A percentile compares a stretch with the other conserved stretches of the same genome.
phyloP scores from a whole-genome alignment of 2,797 vertebrate genomes.

The Oreonectes daqikongensis region DNA sequence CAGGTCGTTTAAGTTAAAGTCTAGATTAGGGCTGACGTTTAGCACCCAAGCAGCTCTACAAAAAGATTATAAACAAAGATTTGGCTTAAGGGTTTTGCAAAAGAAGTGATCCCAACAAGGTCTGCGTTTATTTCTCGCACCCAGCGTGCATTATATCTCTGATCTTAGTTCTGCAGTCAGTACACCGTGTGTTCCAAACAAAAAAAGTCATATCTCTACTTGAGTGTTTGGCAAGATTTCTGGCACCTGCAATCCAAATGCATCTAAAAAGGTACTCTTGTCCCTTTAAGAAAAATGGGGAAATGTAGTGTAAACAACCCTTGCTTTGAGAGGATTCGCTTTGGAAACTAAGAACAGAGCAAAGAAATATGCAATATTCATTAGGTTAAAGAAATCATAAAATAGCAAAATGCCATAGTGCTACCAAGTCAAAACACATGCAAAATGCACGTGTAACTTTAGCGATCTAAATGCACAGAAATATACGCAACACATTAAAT shows the following conservation, averaged over 20 bases:
- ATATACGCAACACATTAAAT: background rate
- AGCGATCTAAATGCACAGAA: background rate
- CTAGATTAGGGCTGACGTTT: background rate
- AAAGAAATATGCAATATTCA: background rate
- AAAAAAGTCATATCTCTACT: background rate
- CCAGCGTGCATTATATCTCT: too few relatives aligned
- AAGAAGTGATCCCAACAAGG: slow-evolving; percentile 10
- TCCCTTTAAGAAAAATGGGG: background rate
- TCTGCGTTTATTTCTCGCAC: too few relatives aligned
- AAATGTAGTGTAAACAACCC: background rate
- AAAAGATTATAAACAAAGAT: slow-evolving; percentile 25
- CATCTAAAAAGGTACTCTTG: background rate
- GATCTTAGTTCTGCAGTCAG: background rate
- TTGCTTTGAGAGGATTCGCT: background rate
- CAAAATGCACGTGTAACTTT: background rate
- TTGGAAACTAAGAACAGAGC: background rate
- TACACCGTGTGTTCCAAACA: background rate
- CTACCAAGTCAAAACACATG: background rate
- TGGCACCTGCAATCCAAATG: background rate
- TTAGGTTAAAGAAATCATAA: background rate
- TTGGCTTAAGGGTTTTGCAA: slow-evolving; percentile 17
- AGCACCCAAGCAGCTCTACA: background rate
- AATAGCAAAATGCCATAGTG: background rate
- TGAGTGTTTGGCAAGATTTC: slow-evolving; percentile 8
- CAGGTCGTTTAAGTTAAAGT: background rate